Evolutionary conservation across 2,797 vertebrate genomes (phyloP).

Genomic region (Brachymystax lenok): DNA sequence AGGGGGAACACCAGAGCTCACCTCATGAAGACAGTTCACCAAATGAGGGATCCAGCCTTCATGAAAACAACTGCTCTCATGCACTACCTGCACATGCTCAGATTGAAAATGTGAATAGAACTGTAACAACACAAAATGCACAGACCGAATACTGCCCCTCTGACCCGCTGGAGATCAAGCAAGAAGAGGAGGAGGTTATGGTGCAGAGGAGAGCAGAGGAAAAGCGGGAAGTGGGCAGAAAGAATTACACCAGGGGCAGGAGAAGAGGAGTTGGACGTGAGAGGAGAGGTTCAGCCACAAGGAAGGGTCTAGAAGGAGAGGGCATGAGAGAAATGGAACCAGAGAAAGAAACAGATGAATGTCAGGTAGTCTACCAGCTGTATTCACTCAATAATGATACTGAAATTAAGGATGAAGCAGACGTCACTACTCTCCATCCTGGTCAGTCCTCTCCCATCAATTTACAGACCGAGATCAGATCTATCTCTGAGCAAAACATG

Average conservation of each 20-base stretch:
- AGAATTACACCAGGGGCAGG: slow-evolving; percentile 18
- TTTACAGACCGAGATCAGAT: slow-evolving; percentile 11
- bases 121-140: slow-evolving; percentile 32
- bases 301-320: slow-evolving; percentile 26
- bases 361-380: slow-evolving; percentile 68
- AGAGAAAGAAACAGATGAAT: slow-evolving; percentile 62
- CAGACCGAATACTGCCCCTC: slow-evolving; percentile 63
- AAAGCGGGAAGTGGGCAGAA: slow-evolving; percentile 24
- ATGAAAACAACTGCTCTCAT: neutral
- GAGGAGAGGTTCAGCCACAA: slow-evolving; percentile 33
- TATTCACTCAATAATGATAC: slow-evolving; percentile 46
- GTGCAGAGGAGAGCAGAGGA: slow-evolving; percentile 60
- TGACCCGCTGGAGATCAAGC: slow-evolving; percentile 66
- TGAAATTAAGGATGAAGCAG: slow-evolving; percentile 41
- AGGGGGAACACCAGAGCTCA: slow-evolving; percentile 38
- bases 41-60: slow-evolving; percentile 33
- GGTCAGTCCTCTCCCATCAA: slow-evolving; percentile 22
- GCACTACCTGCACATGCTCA: slow-evolving; percentile 12
- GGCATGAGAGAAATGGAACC: slow-evolving; percentile 19
- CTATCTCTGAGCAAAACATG: slow-evolving; percentile 2
- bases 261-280: slow-evolving; percentile 40
- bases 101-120: slow-evolving; percentile 22
- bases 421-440: neutral
- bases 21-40: slow-evolving; percentile 29
- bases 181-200: slow-evolving; percentile 72